These are phyloP conservation scores for Bergia puertoricense DNA, from an alignment of 92 coral and sea anemone species.

Conservation along the genomic window DNA sequence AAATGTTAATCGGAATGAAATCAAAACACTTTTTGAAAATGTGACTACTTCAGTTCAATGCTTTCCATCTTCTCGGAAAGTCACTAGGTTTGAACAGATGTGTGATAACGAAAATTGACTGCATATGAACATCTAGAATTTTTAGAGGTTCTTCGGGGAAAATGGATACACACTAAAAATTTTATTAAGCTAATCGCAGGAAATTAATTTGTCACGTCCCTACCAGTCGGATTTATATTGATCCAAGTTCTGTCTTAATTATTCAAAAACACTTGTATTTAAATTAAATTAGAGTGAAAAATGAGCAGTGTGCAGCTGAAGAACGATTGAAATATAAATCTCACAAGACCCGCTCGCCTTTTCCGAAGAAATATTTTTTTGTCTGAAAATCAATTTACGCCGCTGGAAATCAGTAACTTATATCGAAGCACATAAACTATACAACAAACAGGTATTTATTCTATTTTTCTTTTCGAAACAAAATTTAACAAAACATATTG, in stretches of 20 bases:
- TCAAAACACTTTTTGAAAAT: background rate
- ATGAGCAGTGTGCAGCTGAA: background rate
- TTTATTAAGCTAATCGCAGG: slow-evolving; percentile 6
- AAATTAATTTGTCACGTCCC: slow-evolving; percentile 11
- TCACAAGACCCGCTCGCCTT: background rate
- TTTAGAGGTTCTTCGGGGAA: background rate
- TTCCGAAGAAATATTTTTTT: background rate
- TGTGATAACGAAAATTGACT: background rate
- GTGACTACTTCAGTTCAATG: background rate
- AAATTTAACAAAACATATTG: background rate
- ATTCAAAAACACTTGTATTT: background rate
- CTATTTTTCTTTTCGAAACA: background rate
- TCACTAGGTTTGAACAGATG: background rate
- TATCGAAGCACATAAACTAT: background rate
- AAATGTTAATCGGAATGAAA: slow-evolving; percentile 9
- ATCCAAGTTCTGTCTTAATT: slow-evolving; percentile 14
- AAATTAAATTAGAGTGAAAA: background rate
- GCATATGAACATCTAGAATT: background rate
- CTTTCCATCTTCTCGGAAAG: background rate
- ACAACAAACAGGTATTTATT: background rate
- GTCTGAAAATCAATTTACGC: background rate
- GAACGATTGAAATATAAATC: background rate
- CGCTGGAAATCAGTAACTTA: background rate
- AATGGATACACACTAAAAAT: background rate
- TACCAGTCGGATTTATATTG: slow-evolving; percentile 7